Evolutionary conservation across 2,888 invertebrate genomes (phyloP).

Genomic region (Caenorhabditis japonica): DNA sequence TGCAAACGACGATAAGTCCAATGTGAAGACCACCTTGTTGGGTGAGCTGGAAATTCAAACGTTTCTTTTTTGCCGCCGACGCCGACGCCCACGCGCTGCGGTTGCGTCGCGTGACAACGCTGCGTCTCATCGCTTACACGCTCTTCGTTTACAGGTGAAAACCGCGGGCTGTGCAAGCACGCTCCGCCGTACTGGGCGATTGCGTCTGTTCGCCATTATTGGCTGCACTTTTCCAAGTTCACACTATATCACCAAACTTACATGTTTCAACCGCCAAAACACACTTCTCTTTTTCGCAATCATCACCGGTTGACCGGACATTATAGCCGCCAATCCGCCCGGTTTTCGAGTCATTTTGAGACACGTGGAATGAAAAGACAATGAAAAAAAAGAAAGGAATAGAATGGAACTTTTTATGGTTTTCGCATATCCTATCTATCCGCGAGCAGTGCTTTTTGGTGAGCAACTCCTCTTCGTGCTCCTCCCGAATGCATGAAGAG

Average conservation of each 20-base stretch:
- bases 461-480: slow-evolving; percentile 23
- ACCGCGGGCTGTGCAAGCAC: too few relatives aligned
- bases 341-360: slow-evolving; percentile 54
- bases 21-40: slow-evolving; percentile 61
- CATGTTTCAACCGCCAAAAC: slow-evolving; percentile 46
- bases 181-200: too few relatives aligned
- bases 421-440: slow-evolving; percentile 32
- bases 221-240: too few relatives aligned
- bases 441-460: slow-evolving; percentile 48
- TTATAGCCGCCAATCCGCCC: slow-evolving; percentile 62
- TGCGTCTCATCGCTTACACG: too few relatives aligned
- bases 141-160: not conserved
- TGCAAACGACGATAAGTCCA: slow-evolving; percentile 62
- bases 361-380: slow-evolving; percentile 23
- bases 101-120: too few relatives aligned
- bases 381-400: slow-evolving; percentile 3
- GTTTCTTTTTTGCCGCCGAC: too few relatives aligned
- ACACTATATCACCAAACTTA: too few relatives aligned
- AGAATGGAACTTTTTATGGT: slow-evolving; percentile 27
- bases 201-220: too few relatives aligned
- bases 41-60: slow-evolving; percentile 22
- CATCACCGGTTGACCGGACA: slow-evolving; percentile 59
- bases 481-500: slow-evolving; percentile 44
- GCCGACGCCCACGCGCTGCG: too few relatives aligned
- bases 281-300: slow-evolving; percentile 36